These are phyloP conservation scores for Acrocyrtus sp. DNA, from an alignment of 2,888 invertebrate species.

Conservation along the genomic window DNA sequence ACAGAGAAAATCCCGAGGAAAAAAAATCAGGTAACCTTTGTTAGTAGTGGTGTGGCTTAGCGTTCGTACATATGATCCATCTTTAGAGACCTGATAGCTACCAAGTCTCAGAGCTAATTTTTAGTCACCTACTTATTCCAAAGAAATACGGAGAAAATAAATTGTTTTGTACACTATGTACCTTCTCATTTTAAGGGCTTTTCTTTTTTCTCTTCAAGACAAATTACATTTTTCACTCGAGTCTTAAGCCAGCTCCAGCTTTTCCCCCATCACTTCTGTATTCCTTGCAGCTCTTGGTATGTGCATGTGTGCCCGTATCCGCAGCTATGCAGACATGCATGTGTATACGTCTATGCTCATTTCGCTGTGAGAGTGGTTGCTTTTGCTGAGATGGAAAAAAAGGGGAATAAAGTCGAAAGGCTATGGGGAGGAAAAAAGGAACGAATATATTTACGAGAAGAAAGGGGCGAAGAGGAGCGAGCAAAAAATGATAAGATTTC, in stretches of 20 bases:
- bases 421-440: not conserved
- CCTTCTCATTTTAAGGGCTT: no score
- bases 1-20: no score
- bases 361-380: not conserved
- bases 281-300: not conserved
- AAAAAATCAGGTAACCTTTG: not conserved
- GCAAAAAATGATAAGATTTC: conserved; percentile 19
- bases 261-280: not conserved
- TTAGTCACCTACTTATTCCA: not conserved
- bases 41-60: no score
- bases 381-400: not conserved
- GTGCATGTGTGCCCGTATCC: no score
- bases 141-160: no score
- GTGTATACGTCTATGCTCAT: no score
- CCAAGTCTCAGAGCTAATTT: not conserved
- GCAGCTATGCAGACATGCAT: no score
- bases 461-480: not conserved
- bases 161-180: not conserved
- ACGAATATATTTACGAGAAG: not conserved
- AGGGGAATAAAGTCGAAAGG: not conserved
- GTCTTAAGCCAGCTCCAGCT: no score
- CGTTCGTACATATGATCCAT: not conserved
- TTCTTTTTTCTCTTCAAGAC: not conserved
- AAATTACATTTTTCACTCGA: not conserved
- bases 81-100: not conserved